Evolutionary conservation across 2,888 invertebrate species (phyloP).

Genomic region (Marronus borbonicus): DNA sequence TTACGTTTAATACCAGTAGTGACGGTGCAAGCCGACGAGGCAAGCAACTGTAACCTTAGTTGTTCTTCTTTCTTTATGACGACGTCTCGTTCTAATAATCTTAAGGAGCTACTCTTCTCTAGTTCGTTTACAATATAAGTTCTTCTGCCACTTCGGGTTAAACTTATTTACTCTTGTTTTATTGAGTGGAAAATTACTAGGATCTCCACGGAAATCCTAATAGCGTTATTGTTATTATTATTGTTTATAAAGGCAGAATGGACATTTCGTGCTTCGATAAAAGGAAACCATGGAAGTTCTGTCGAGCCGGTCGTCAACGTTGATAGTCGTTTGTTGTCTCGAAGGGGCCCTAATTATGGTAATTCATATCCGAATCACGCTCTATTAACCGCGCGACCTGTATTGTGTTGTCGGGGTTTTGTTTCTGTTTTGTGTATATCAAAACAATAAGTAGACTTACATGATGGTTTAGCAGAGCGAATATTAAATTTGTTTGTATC

Average conservation of each 20-base stretch:
- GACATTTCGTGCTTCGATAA: conserved; percentile 12
- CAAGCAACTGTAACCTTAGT: conserved; percentile 29
- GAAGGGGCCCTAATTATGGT: conserved; percentile 42
- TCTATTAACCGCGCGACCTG: conserved; percentile 46
- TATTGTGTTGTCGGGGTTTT: conserved; percentile 39
- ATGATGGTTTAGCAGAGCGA: conserved; percentile 1
- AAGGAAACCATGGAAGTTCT: conserved; percentile 18
- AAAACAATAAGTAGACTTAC: conserved; percentile 15
- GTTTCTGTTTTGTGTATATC: conserved; percentile 22
- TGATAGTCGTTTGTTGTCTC: conserved; percentile 32
- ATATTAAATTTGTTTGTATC: not conserved
- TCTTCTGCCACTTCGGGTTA: conserved; percentile 4
- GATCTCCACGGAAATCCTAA: conserved; percentile 26
- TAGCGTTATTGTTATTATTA: conserved; percentile 24
- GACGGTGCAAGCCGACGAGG: conserved; percentile 28
- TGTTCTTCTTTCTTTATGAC: conserved; percentile 7
- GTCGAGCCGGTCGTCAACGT: conserved; percentile 9
- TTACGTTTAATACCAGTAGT: conserved; percentile 52
- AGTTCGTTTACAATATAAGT: conserved; percentile 8
- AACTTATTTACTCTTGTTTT: conserved; percentile 13
- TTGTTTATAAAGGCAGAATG: conserved; percentile 10
- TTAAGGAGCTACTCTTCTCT: not conserved
- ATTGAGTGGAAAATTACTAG: conserved; percentile 22
- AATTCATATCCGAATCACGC: conserved; percentile 48
- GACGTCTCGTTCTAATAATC: conserved; percentile 6